Evolutionary conservation across 2,113 vertebrate species (phyloP), one percentile per base, ranked within the genome.

Genomic region (Callopanchax toddi): DNA sequence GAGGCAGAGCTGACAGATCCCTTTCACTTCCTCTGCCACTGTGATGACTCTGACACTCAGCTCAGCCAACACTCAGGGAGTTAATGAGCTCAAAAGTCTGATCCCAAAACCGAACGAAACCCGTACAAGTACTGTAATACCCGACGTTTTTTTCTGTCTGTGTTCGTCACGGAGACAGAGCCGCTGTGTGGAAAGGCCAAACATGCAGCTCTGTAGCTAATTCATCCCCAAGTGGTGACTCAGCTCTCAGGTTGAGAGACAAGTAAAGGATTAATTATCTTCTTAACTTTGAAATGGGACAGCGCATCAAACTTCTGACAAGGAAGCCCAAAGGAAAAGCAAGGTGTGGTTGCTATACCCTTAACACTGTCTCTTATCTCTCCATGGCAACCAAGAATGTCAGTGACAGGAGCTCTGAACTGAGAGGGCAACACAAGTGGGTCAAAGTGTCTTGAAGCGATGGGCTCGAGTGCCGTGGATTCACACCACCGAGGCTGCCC

Each of bases 1-100:
- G 71, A 79, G 74, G 78, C 82, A 85, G 59, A 82, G 83, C 83
- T 92, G 85, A 93, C 91, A 91, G 90, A 93, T 86, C 64, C 40
- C 67, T 86, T 94, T 93, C 91, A 91, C 92, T 89, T 90, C 86
- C 91, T 89, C 85, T 65, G 72, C 86, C 71, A 78, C 75, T 46
- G 6, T 69, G 85, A n/a, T 80, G 76, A 72, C 80, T 87, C 70
- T 57, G 68, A 79, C 77, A 76, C 54, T 50, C 69, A 10, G 17
- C 78, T 78, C 71, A 60, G 69, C 66, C 71, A 65, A 72, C 60
- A 77, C 75, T 81, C 59, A 5, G 67, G 43, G 51, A 78, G 66
- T 77, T 87, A 90, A 89, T 87, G 83, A 88, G 81, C 75, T 72
- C 67, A 56, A 68, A 82, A 74, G 70, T 55, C 72, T 58, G 70